A percentile compares a stretch with the other conserved stretches of the same genome.
These are phyloP conservation scores for Melanotaenia trifasciata DNA, from an alignment of 2,797 vertebrate genomes.

Conservation along the genomic window DNA sequence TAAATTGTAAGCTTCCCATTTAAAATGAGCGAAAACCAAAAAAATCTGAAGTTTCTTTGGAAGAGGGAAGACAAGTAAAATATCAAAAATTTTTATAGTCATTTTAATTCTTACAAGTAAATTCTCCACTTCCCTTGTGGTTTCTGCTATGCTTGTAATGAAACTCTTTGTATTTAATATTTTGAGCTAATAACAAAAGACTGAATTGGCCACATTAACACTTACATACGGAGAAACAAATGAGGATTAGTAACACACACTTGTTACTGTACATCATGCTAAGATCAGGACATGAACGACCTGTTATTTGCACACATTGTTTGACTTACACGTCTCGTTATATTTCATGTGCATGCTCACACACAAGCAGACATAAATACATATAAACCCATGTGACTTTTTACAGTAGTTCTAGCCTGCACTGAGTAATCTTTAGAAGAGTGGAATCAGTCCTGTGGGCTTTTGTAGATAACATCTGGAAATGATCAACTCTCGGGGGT, in stretches of 20 bases:
- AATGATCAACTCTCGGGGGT: slow-evolving; percentile 51
- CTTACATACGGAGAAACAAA: neutral
- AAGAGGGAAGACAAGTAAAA: neutral
- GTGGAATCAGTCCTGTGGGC: slow-evolving; percentile 48
- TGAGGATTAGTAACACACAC: slow-evolving; percentile 2
- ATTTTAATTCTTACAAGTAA: neutral
- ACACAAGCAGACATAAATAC: neutral
- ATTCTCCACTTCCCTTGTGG: neutral
- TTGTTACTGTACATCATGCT: slow-evolving; percentile 1
- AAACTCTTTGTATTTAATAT: neutral
- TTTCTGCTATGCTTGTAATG: neutral
- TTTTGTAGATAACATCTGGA: slow-evolving; percentile 69
- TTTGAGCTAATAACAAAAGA: slow-evolving; percentile 1
- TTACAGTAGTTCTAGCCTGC: slow-evolving; percentile 23
- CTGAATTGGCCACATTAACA: neutral
- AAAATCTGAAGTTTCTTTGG: neutral
- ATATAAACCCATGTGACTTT: neutral
- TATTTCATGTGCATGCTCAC: slow-evolving; percentile 1
- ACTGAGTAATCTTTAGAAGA: slow-evolving; percentile 25
- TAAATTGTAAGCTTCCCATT: too few species aligned
- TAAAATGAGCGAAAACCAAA: neutral
- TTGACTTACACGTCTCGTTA: slow-evolving; percentile 16
- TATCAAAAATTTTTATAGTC: neutral
- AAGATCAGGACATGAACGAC: neutral
- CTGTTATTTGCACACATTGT: slow-evolving; percentile 5